Evolutionary conservation across 2,888 invertebrate species (phyloP).

Genomic region (Allygus modestus): DNA sequence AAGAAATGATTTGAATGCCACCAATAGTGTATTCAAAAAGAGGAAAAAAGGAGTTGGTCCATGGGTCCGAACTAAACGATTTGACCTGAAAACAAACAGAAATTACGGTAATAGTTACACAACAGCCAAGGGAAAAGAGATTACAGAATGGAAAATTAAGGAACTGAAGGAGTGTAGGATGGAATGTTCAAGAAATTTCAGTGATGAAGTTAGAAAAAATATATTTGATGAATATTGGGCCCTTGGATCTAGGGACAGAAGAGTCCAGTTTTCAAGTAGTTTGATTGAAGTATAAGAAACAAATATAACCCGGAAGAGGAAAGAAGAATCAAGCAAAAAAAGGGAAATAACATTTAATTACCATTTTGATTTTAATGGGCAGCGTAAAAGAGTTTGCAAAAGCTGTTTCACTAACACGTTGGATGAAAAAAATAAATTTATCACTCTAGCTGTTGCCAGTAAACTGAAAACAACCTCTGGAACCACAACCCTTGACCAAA

Average conservation of each 20-base stretch:
- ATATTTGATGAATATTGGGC: constrained; percentile 63
- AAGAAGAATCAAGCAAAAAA: constrained; percentile 36
- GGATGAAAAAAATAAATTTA: constrained; percentile 60
- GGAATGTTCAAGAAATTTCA: constrained; percentile 15
- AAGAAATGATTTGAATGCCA: too few relatives aligned
- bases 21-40: not conserved
- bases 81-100: not conserved
- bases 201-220: constrained; percentile 7
- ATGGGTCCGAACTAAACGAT: constrained; percentile 6
- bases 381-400: constrained; percentile 47
- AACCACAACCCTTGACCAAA: constrained; percentile 43
- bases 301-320: constrained; percentile 19
- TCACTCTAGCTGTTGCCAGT: constrained; percentile 32
- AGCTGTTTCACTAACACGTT: constrained; percentile 59
- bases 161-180: constrained; percentile 34
- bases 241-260: constrained; percentile 54
- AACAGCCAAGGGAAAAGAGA: constrained; percentile 37
- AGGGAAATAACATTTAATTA: constrained; percentile 42
- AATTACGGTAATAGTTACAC: constrained; percentile 5
- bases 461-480: constrained; percentile 42
- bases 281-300: constrained; percentile 43
- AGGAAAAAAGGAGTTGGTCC: constrained; percentile 21
- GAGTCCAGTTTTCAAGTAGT: constrained; percentile 49
- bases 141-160: constrained; percentile 40
- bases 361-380: constrained; percentile 50